These are phyloP conservation scores for Mola mola DNA, from an alignment of 2,113 vertebrate species.

Conservation along the genomic window DNA sequence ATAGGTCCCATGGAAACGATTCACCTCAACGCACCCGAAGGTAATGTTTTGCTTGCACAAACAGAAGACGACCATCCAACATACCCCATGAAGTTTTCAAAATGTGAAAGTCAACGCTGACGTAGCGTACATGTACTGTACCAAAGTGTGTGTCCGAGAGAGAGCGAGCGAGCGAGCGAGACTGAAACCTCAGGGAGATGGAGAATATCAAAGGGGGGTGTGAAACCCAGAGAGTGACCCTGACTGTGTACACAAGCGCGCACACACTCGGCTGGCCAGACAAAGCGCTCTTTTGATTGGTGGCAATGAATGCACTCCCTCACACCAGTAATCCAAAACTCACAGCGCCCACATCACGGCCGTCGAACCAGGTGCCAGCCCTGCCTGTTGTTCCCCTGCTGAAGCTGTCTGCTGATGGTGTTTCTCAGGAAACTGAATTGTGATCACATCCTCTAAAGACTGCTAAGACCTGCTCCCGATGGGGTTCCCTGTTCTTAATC, in stretches of 20 bases:
- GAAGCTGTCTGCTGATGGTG: slow-evolving; percentile 4
- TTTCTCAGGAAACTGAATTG: slow-evolving; percentile 31
- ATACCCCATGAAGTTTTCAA: too few species aligned
- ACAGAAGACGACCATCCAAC: too few species aligned
- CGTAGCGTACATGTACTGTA: slow-evolving; percentile 30
- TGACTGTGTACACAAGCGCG: slow-evolving; percentile 18
- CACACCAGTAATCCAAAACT: slow-evolving; percentile 71
- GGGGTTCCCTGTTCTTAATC: slow-evolving; percentile 66
- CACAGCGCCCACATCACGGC: slow-evolving; percentile 44
- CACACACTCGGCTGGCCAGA: slow-evolving; percentile 31
- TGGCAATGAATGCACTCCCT: slow-evolving; percentile 64
- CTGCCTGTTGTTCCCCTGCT: slow-evolving; percentile 54
- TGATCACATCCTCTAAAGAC: slow-evolving; percentile 53
- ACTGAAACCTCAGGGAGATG: slow-evolving; percentile 71
- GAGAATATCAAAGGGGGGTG: slow-evolving; percentile 78
- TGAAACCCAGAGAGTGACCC: slow-evolving; percentile 74
- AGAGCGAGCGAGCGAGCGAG: slow-evolving; percentile 16
- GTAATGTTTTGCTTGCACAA: slow-evolving; percentile 50
- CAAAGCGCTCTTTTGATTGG: slow-evolving; percentile 76
- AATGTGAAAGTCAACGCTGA: slow-evolving; percentile 1
- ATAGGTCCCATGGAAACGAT: slow-evolving; percentile 97
- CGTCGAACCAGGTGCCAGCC: slow-evolving; percentile 56
- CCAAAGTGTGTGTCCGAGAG: slow-evolving; percentile 28
- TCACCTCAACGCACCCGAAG: slow-evolving; percentile 92
- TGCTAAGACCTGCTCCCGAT: slow-evolving; percentile 24